Evolutionary conservation across 2,113 vertebrate genomes (phyloP), one percentile per base, ranked within the genome.

Genomic region (Amia ocellicauda): DNA sequence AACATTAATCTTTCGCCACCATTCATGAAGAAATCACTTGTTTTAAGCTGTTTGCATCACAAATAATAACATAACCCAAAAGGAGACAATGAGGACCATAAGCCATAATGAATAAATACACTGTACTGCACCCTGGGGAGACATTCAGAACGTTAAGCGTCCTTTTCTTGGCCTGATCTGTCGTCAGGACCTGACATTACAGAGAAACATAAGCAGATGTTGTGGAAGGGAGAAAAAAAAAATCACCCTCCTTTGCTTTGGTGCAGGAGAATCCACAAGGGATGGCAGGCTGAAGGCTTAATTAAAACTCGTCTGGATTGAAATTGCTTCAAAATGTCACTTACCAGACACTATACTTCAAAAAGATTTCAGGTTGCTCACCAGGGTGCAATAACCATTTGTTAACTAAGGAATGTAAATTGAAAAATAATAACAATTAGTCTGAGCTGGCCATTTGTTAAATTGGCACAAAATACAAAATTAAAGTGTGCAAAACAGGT

Each of bases 231-330:
- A 20, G 36, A 62, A 45, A 58, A 66, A 36, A 63, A 58, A 56
- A 58, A 43, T 53, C 49, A 52, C 29, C 52, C 58, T 70, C 43
- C 36, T 43, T 42, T 63, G 78, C 83, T 82, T 78, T 84, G 76
- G 85, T 88, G 31, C 11, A 80, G 84, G 69, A 80, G 66, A 60
- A 54, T 73, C 78, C 79, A 71, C 66, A 42, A 71, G 85, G 78
- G 75, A 75, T 29, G 70, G 58, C 58, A 61, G 73, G 70, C 23
- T 73, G 77, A 73, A 82, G 70, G 74, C 76, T 80, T 85, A 86
- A 87, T 87, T 87, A 86, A 86, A 86, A 86, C 69, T 73, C 81
- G 80, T 83, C 81, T 81, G 70, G 81, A 86, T 83, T 80, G 80
- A 85, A 87, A 85, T 82, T 23, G 60, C 43, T 58, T 55, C 55